phyloP scores from a whole-genome alignment of 2,113 vertebrate species.

The Silurus glanis region DNA sequence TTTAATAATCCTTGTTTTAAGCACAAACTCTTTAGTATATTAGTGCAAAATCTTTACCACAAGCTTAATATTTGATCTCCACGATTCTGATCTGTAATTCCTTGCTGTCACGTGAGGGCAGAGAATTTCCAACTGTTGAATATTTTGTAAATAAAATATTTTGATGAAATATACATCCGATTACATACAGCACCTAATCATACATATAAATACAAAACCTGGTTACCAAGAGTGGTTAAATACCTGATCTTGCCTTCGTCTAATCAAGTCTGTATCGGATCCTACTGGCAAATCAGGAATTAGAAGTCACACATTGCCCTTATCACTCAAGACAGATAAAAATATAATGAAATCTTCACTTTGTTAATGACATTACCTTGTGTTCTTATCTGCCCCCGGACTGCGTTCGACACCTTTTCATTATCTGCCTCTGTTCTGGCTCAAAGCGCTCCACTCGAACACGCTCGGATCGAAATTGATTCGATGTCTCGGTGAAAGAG shows the following conservation, averaged over 20 bases:
- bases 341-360: not conserved
- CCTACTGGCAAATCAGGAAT: not conserved
- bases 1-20: not conserved
- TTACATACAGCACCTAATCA: not conserved
- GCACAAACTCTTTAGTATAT: not conserved
- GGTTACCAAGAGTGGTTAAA: not conserved
- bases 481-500: constrained; percentile 35
- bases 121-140: not conserved
- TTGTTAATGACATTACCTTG: not conserved
- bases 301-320: not conserved
- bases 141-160: not conserved
- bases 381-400: not conserved
- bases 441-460: constrained; percentile 7
- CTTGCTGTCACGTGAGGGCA: not conserved
- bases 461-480: constrained; percentile 17
- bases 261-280: not conserved
- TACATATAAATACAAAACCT: not conserved
- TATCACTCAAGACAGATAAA: not conserved
- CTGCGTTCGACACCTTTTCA: constrained; percentile 48
- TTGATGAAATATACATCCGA: not conserved
- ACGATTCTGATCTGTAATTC: not conserved
- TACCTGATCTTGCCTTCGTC: not conserved
- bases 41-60: not conserved
- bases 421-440: constrained; percentile 47
- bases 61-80: not conserved